Base-by-base conservation (phyloP, 2,797 vertebrate species). In the Scolopax bukidnonensis region DNA sequence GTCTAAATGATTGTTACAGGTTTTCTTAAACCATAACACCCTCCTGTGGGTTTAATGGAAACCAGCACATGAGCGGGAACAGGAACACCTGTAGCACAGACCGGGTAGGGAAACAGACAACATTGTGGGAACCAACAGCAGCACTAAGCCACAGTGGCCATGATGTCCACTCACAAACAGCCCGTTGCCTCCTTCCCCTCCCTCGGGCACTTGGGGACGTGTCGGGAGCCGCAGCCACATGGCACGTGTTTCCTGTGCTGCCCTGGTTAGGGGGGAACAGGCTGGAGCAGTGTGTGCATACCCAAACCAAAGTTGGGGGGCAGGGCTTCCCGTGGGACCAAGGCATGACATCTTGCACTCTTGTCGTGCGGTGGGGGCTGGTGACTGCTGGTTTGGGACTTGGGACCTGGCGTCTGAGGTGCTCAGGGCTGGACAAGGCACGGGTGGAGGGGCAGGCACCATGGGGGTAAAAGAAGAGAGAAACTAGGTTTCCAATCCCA, bases 31-130 rank as follows among this genome's bases (percentile, higher is more conserved):
- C 16, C 41, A 41, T 41, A 41, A 41, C 41, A 69, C 28, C 12
- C 19, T 36, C 16, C 10, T 12, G 60, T 10, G 43, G 11, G 40
- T 16, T 78, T 43, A 23, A 15, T 1, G 10, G 60, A 48, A 88
- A 75, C 9, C 54, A 32, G 76, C 7, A 33, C 7, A 10, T 65
- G 83, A 79, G 21, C 11, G 15, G 30, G 33, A 87, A 56, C 51
- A 61, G n/a, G 27, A 92, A 27, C 0, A 1, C 24, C 4, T 27
- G 54, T 3, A 0, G 25, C 0, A 0, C 8, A 7, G 45, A 25
- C 47, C 0, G 1, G 18, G 4, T 24, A 6, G 16, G 18, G 30
- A 11, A 68, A 24, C 75, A 64, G 33, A 28, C 16, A 21, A 7
- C 16, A 15, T 81, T 84, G 41, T 53, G 64, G 61, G 75, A 77